Evolutionary conservation across 2,888 invertebrate species (phyloP), one percentile per base, ranked within the genome.

Genomic region (Acronicta aceris): DNA sequence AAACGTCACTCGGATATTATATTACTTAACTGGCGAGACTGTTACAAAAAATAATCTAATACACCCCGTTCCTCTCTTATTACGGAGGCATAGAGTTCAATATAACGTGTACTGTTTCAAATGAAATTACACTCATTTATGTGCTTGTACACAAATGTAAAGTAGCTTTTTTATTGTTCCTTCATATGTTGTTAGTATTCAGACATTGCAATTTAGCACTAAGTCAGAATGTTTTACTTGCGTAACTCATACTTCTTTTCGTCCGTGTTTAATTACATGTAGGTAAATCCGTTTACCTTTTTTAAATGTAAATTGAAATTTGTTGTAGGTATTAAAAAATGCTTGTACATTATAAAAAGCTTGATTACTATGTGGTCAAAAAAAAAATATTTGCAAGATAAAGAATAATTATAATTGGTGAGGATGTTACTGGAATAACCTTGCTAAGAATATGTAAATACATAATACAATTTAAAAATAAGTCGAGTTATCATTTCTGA

Each of bases 1-100:
- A 91, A 87, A 82, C 84, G 90, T 90, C 91, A 86, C 81, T 77
- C 64, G 70, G 81, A 85, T 87, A 88, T 88, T 88, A 89, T 86
- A 87, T 85, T 86, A 84, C 87, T 81, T 82, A 86, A 78, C 79
- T 77, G 74, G 78, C 50, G 65, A 63, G 62, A 76, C 70, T 62
- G 65, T 64, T 73, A 77, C 76, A 81, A 76, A 81, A 82, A 83
- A 81, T 67, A 59, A 71, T 70, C 71, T 54, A 54, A 63, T 60
- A 71, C 53, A 52, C 49, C 45, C 25, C 38, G 47, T 55, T 21
- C 63, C 65, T 40, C 46, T 58, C 59, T 67, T 74, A 58, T 71
- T 59, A 46, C 67, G 0, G 27, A 9, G 59, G 36, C 40, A 62
- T 72, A 81, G 65, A 63, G 78, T 61, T 63, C 58, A 77, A 68